Evolutionary conservation across 2,888 invertebrate species (phyloP).

Genomic region (Andrena camellia): DNA sequence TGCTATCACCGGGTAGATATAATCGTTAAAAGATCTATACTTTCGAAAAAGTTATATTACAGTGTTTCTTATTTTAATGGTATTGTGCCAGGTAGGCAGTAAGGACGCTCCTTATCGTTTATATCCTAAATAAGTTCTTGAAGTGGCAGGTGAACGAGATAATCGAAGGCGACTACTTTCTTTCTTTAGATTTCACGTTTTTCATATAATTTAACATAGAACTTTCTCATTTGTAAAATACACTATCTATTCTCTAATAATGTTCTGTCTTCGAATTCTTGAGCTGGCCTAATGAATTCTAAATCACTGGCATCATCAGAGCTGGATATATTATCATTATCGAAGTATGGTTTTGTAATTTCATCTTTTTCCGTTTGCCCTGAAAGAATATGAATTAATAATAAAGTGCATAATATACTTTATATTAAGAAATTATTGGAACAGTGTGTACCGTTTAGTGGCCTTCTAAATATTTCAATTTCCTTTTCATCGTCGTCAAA

Average conservation of each 20-base stretch:
- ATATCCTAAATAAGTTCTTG: conserved; percentile 3
- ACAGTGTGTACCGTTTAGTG: conserved; percentile 75
- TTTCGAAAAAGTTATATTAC: conserved; percentile 12
- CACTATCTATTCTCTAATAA: conserved; percentile 56
- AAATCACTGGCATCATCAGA: conserved; percentile 88
- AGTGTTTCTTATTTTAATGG: conserved; percentile 4
- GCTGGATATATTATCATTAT: conserved; percentile 89
- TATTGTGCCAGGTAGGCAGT: not conserved
- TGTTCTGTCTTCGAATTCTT: conserved; percentile 76
- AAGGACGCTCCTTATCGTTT: conserved; percentile 13
- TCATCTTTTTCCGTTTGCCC: conserved; percentile 60
- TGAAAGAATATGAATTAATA: conserved; percentile 39
- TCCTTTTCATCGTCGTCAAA: conserved; percentile 86
- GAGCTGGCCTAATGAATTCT: conserved; percentile 86
- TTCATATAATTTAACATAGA: conserved; percentile 23
- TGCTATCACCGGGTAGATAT: not conserved
- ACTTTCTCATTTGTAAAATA: conserved; percentile 2
- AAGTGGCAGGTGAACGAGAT: conserved; percentile 5
- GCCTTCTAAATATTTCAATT: conserved; percentile 85
- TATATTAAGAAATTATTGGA: not conserved
- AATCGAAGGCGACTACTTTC: conserved; percentile 15
- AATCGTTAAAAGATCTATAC: conserved; percentile 7
- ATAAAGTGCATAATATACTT: not conserved
- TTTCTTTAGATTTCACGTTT: conserved; percentile 20
- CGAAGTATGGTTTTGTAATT: conserved; percentile 88